phyloP scores from a whole-genome alignment of 2,888 invertebrate species.

The Scaptomyza reducta region DNA sequence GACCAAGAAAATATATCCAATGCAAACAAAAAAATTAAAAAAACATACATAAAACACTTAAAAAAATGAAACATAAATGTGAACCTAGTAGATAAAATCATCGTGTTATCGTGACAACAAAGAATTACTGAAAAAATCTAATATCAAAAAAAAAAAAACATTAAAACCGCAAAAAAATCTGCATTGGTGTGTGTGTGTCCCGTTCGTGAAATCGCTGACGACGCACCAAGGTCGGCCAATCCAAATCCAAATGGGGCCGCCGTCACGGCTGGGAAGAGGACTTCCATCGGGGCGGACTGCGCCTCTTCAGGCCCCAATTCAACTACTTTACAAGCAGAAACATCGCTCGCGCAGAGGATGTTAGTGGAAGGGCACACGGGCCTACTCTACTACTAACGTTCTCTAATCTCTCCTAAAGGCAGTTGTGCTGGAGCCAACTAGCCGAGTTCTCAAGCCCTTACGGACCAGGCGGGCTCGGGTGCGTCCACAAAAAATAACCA shows the following conservation, averaged over 20 bases:
- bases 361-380: neutral
- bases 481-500: constrained; percentile 79
- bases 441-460: constrained; percentile 6
- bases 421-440: neutral
- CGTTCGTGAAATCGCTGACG: constrained; percentile 80
- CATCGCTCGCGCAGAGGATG: neutral
- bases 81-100: constrained; percentile 76
- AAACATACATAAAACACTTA: constrained; percentile 64
- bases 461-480: constrained; percentile 24
- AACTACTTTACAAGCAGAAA: constrained; percentile 1
- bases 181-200: constrained; percentile 81
- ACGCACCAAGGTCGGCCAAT: constrained; percentile 46
- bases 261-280: constrained; percentile 18
- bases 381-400: neutral
- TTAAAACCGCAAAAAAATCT: constrained; percentile 65
- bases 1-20: constrained; percentile 76
- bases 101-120: constrained; percentile 68
- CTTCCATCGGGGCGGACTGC: constrained; percentile 4
- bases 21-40: constrained; percentile 70
- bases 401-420: neutral
- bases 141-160: constrained; percentile 59
- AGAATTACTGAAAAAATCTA: constrained; percentile 59
- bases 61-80: constrained; percentile 71
- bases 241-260: constrained; percentile 3
- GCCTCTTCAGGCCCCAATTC: constrained; percentile 13